A percentile compares a stretch with the other conserved stretches of the same genome.
Evolutionary conservation across 2,113 vertebrate genomes (phyloP).

Genomic region (Craseonycteris thonglongyai): DNA sequence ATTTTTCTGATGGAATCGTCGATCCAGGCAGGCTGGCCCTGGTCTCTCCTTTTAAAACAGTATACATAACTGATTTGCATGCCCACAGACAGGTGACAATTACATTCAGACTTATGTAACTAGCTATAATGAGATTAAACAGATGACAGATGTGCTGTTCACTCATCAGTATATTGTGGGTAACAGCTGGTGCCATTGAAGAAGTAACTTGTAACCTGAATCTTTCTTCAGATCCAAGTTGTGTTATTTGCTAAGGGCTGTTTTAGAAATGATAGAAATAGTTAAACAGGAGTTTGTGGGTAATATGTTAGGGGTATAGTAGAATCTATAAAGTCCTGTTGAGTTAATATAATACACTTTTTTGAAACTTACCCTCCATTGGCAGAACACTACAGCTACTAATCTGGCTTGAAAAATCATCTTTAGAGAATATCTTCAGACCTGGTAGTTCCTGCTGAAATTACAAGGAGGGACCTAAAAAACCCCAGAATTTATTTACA

Average conservation of each 20-base stretch:
- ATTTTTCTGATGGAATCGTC: not conserved
- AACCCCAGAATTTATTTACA: too few relatives aligned
- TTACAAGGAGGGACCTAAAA: too few relatives aligned
- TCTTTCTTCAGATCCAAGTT: not conserved
- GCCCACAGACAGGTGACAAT: not conserved
- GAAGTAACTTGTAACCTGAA: not conserved
- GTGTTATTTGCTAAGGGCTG: not conserved
- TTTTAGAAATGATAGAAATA: not conserved
- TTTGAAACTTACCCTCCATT: not conserved
- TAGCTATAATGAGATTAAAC: not conserved
- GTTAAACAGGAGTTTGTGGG: not conserved
- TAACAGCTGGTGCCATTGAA: not conserved
- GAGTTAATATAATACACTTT: not conserved
- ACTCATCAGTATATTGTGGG: not conserved
- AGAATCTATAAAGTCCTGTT: not conserved
- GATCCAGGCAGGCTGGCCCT: not conserved
- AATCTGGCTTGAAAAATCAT: not conserved
- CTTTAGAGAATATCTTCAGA: not conserved
- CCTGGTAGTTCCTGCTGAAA: not conserved
- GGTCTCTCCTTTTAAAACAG: not conserved
- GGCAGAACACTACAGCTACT: not conserved
- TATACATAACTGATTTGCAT: not conserved
- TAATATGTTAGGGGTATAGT: not conserved
- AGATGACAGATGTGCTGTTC: not conserved
- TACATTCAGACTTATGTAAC: not conserved